A percentile compares a stretch with the other conserved stretches of the same genome.
Evolutionary conservation across 2,797 vertebrate genomes (phyloP).

Genomic region (Pseudochaenichthys georgianus): DNA sequence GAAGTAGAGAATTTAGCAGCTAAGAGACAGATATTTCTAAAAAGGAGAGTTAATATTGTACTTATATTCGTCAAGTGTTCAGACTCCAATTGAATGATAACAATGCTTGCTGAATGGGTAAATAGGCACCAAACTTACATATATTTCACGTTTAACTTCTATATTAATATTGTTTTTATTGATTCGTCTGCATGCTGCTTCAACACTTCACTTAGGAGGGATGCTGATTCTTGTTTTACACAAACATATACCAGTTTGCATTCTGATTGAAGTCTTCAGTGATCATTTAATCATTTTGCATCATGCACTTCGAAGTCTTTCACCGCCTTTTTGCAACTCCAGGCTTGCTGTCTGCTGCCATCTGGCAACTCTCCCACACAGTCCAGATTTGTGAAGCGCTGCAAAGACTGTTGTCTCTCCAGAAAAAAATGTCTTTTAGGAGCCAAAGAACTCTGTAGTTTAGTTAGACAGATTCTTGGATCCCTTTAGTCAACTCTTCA

Average conservation of each 20-base stretch:
- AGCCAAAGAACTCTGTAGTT: slow-evolving; percentile 50
- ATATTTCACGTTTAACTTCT: neutral
- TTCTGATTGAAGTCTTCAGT: slow-evolving; percentile 3
- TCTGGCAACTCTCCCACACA: slow-evolving; percentile 76
- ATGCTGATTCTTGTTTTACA: neutral
- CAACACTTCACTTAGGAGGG: neutral
- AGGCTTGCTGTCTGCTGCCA: slow-evolving; percentile 68
- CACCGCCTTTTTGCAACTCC: slow-evolving; percentile 57
- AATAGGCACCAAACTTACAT: neutral
- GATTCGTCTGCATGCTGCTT: neutral
- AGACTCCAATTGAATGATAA: neutral
- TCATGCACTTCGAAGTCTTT: slow-evolving; percentile 56
- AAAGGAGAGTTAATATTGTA: neutral
- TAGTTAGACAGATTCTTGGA: slow-evolving; percentile 44
- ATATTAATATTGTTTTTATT: neutral
- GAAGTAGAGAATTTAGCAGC: neutral
- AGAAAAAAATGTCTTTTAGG: slow-evolving; percentile 49
- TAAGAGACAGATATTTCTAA: neutral
- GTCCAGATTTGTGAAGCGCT: slow-evolving; percentile 74
- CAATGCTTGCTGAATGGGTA: neutral
- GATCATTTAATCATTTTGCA: slow-evolving; percentile 54
- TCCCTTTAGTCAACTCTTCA: slow-evolving; percentile 36
- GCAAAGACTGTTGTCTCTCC: slow-evolving; percentile 65
- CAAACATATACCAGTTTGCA: slow-evolving; percentile 27
- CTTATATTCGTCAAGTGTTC: too few relatives aligned